Percentiles rank a stretch among this genome's conserved stretches.
Evolutionary conservation across 2,888 invertebrate genomes (phyloP).

Genomic region (Euplexia lucipara): DNA sequence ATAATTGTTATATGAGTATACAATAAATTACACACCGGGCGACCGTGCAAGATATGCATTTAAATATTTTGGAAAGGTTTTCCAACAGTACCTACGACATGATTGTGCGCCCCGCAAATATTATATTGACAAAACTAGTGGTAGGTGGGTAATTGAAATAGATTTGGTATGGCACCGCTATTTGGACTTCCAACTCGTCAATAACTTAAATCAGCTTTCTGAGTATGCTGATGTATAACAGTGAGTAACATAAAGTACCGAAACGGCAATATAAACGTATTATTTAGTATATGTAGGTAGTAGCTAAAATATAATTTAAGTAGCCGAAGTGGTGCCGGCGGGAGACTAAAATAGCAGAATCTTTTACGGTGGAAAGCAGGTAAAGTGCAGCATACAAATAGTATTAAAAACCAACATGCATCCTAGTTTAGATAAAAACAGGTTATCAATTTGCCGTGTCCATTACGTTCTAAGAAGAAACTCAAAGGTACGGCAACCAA

Average conservation of each 20-base stretch:
- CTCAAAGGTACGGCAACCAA: too few relatives aligned
- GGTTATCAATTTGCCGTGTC: slow-evolving; percentile 7
- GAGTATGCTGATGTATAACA: background rate
- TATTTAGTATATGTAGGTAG: too few relatives aligned
- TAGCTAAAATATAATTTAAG: background rate
- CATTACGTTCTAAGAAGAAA: background rate
- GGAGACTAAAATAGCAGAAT: slow-evolving; percentile 18
- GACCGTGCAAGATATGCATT: background rate
- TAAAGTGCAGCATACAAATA: slow-evolving; percentile 17
- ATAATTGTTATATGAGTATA: too few relatives aligned
- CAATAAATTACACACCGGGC: background rate
- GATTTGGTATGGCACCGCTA: background rate
- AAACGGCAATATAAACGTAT: background rate
- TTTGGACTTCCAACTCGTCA: background rate
- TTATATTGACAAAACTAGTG: slow-evolving; percentile 7
- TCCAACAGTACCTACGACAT: too few relatives aligned
- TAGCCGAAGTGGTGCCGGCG: slow-evolving; percentile 21
- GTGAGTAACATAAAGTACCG: background rate
- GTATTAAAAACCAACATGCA: slow-evolving; percentile 7
- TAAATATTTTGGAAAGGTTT: slow-evolving; percentile 5
- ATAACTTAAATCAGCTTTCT: background rate
- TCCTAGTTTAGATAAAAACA: slow-evolving; percentile 1
- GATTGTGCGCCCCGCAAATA: slow-evolving; percentile 10
- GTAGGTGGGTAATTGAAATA: slow-evolving; percentile 6
- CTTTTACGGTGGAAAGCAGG: slow-evolving; percentile 24